Evolutionary conservation across 1,140 invertebrate genomes (phyloP), one percentile per base, ranked within the genome.

Genomic region (Drosophila baimaii): DNA sequence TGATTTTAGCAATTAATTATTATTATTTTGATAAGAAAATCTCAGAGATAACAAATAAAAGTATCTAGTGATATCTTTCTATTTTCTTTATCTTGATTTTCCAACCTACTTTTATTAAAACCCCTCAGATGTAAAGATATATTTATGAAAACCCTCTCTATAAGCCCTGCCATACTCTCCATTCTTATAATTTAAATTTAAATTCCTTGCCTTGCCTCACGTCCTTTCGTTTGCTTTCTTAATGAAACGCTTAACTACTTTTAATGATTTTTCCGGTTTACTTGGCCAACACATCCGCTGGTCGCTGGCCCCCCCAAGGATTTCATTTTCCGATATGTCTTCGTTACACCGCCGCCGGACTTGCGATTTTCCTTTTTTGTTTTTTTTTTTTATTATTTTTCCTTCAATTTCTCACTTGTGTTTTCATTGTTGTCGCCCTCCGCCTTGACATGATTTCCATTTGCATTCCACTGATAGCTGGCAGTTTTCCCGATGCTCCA

Each of bases 241-340:
- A 69, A 65, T 79, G 66, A 77, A 73, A 65, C 63, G 35, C 76
- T 79, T 68, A 79, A 80, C 77, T 63, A 68, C 76, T 72, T 54
- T 83, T 88, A 88, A 83, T 77, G 80, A 80, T 83, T 88, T 89
- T 80, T 89, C 71, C 83, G 65, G 79, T 88, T 88, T 79, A 65
- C 83, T 77, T 70, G 41, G 17, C 44, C 55, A 47, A 31, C 51
- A 47, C 51, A 70, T 70, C 64, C 65, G 46, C 25, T 49, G 8
- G 23, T 10, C 6, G 17, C 7, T 2, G 13, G 13, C n/a, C 46
- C 37, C 19, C 23, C 25, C n/a, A 49, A 47, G 78, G 78, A 81
- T 81, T 86, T 73, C 46, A 69, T 86, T 82, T 77, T 27, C 43
- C 56, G 70, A 73, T 84, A 84, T 74, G 46, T 83, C 37, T 52